Conservation (phyloP, 1,140 invertebrate species). For the Mamestra configurata region DNA sequence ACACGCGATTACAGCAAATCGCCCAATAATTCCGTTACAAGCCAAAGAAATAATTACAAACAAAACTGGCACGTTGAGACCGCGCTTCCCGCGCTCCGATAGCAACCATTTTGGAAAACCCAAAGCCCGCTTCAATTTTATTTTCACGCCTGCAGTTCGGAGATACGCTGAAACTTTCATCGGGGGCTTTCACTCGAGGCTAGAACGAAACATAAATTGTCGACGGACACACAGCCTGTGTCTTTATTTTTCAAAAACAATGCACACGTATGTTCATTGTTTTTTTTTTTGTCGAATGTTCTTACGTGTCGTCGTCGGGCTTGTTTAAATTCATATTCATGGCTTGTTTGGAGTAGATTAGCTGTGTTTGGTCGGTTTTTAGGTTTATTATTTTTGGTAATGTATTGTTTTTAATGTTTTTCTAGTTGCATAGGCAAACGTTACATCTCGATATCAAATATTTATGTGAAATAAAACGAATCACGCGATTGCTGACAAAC, state of each 20-base stretch:
- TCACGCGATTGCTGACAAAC: too few relatives aligned
- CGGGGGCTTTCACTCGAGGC: conserved; percentile 76
- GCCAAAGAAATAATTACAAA: conserved; percentile 34
- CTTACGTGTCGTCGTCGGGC: not conserved
- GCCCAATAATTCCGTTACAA: not conserved
- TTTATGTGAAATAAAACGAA: too few relatives aligned
- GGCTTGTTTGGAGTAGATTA: conserved; percentile 15
- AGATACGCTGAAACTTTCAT: conserved; percentile 83
- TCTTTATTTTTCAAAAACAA: conserved; percentile 62
- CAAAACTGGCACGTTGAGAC: conserved; percentile 1
- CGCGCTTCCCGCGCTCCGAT: conserved; percentile 5
- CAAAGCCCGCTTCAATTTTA: conserved; percentile 75
- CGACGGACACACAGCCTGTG: conserved; percentile 58
- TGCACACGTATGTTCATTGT: conserved; percentile 31
- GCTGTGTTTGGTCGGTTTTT: not conserved
- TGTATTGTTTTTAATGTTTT: not conserved
- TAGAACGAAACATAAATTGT: conserved; percentile 75
- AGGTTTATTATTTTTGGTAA: not conserved
- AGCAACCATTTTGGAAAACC: conserved; percentile 65
- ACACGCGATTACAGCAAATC: not conserved
- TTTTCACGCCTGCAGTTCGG: conserved; percentile 81
- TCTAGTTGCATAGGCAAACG: not conserved
- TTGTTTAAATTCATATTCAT: conserved; percentile 26
- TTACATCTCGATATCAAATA: too few relatives aligned
- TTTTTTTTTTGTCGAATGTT: not conserved